phyloP scores from a whole-genome alignment of 2,113 vertebrate species.

The Urocitellus parryii region DNA sequence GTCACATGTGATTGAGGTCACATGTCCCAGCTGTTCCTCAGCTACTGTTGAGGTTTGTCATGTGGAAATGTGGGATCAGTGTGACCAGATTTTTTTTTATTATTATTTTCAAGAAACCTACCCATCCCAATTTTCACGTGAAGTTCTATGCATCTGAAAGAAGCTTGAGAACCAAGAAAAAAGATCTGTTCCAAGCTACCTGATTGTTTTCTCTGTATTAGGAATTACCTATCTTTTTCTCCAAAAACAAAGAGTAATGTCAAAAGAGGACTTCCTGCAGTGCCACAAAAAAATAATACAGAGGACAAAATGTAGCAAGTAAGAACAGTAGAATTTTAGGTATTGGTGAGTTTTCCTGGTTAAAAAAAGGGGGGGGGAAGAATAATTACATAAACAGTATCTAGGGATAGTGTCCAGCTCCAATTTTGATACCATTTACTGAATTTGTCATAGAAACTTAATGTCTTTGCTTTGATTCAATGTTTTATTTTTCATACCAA shows the following conservation, averaged over 20 bases:
- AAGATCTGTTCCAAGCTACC: background rate
- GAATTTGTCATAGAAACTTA: slow-evolving; percentile 30
- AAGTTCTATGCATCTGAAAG: background rate
- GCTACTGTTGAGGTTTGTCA: background rate
- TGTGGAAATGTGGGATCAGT: background rate
- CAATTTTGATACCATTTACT: background rate
- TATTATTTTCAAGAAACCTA: slow-evolving; percentile 16
- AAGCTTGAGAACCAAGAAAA: slow-evolving; percentile 22
- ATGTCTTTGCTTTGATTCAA: background rate
- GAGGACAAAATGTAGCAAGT: background rate
- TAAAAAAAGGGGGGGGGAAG: background rate
- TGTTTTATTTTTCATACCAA: slow-evolving; percentile 16
- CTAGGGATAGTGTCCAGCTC: background rate
- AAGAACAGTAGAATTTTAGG: background rate
- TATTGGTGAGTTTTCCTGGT: background rate
- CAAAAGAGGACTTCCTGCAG: background rate
- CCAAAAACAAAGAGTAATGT: background rate
- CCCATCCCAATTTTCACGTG: background rate
- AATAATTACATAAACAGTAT: background rate
- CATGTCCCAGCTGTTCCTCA: background rate
- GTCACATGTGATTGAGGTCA: background rate
- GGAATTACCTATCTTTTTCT: background rate
- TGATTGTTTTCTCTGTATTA: background rate
- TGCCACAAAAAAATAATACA: background rate
- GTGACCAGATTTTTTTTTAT: background rate